Base-by-base conservation (phyloP, 1,140 invertebrate species). In the Euura lappo region DNA sequence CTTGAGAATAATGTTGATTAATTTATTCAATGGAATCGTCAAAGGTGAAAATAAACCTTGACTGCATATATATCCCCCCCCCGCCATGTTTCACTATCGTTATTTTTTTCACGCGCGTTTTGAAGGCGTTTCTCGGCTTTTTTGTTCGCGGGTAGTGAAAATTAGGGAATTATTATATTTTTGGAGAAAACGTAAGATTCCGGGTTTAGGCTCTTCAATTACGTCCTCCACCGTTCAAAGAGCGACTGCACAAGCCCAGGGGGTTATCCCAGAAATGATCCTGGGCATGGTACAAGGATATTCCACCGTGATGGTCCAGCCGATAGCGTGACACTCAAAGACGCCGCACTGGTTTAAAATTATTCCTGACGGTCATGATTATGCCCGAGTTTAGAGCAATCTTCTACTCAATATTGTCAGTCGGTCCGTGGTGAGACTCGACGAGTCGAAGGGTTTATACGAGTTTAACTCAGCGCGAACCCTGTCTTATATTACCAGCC, bases 251-350 rank as follows among this genome's bases (percentile, higher is more conserved):
- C 10, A 60, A 60, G 51, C 51, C 51, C 51, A 60, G 51, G 51
- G 51, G 51, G 51, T 60, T 60, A 11, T n/a, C 13, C 51, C 51
- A 60, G 13, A n/a, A 5, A 60, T 60, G 8, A 60, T 60, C 51
- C 6, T n/a, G 51, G 28, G 51, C 5, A 60, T 60, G 51, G 51
- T 60, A 8, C 51, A 28, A 60, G 51, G 51, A 60, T 60, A 60
- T 60, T 5, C 8, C 51, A 60, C 13, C 51, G 51, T 60, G 51
- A 60, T 60, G 51, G n/a, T 71, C 28, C 43, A 60, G 69, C 60
- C 60, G 67, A 81, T 83, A 72, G 82, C 84, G 83, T 84, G 84
- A 83, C 83, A 84, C 67, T 84, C 79, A 84, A 85, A 85, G 82
- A 83, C 80, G 77, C 81, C 79, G 83, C 83, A 80, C 77, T 66